Evolutionary conservation across 2,888 invertebrate species (phyloP), one percentile per base, ranked within the genome.

Genomic region (Eristalinus sepulchralis): DNA sequence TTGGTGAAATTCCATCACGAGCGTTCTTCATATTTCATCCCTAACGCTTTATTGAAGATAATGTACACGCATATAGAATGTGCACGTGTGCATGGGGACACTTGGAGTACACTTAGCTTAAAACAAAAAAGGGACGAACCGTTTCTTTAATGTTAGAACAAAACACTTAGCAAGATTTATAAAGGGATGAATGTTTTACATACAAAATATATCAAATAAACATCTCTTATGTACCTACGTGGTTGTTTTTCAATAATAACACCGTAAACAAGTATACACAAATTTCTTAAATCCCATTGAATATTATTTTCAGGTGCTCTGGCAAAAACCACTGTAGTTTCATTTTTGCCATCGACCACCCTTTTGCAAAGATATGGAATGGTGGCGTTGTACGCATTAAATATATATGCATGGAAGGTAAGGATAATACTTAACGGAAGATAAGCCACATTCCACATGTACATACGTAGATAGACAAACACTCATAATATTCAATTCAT

Each of bases 281-380:
- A 53, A n/a, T 24, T 13, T 10, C 36, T 24, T 2, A 60, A 31
- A 2, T 60, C 27, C 20, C 17, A 17, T 24, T 10, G 10, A 24
- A 57, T 39, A 39, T 27, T 71, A 33, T 3, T 83, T 81, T 33
- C 17, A 85, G 96, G 91, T 96, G 96, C 92, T 95, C 96, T 6
- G 96, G 96, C 0, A 94, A 95, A 82, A 96, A 96, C 89, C 95
- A 96, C 90, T 96, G 96, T 92, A 96, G 95, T 89, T 96, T 96
- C 90, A 93, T 95, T 81, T 92, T 96, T 83, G 91, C 93, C 0
- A 94, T 94, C 88, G 96, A 96, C 92, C 95, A 95, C 91, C 95
- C 95, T 0, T 94, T 94, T 20, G 93, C 95, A 0, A 92, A 92
- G 79, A 92, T 93, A 76, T 96, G 95, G 95, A 93, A 94, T 36